A percentile compares a stretch with the other conserved stretches of the same genome.
Conservation (phyloP, 2,888 invertebrate species). For the Zonitis immaculata region DNA sequence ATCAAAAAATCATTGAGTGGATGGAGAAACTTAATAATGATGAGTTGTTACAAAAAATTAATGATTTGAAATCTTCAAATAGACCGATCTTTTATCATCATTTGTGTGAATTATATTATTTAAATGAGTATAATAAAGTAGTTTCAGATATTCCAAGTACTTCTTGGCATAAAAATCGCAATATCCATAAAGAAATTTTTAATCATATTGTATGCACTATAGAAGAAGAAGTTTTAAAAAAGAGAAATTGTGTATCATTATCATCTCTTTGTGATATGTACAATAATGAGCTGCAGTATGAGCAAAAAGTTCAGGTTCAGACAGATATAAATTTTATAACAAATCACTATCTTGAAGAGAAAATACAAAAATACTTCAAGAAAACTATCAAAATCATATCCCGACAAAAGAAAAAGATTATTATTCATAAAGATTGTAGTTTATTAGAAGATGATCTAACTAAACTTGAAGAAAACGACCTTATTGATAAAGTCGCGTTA, state of each 20-base stretch:
- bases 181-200: slow-evolving; percentile 13
- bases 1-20: slow-evolving; percentile 14
- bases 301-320: slow-evolving; percentile 2
- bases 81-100: neutral
- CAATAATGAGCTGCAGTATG: slow-evolving; percentile 3
- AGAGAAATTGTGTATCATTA: slow-evolving; percentile 11
- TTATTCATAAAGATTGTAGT: slow-evolving; percentile 6
- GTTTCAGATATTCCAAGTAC: slow-evolving; percentile 10
- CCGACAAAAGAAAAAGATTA: slow-evolving; percentile 2
- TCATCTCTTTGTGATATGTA: slow-evolving; percentile 15
- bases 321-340: slow-evolving; percentile 9
- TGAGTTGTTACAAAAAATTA: slow-evolving; percentile 6
- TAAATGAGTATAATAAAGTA: slow-evolving; percentile 14
- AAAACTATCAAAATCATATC: slow-evolving; percentile 2
- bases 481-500: slow-evolving; percentile 10
- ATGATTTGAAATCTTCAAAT: slow-evolving; percentile 4
- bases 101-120: slow-evolving; percentile 4
- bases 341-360: slow-evolving; percentile 10
- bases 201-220: slow-evolving; percentile 11
- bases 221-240: slow-evolving; percentile 7
- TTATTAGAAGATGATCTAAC: slow-evolving; percentile 4
- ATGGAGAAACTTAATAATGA: slow-evolving; percentile 13
- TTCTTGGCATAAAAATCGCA: slow-evolving; percentile 14
- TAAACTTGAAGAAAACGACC: slow-evolving; percentile 6
- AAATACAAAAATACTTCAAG: slow-evolving; percentile 6